Conservation (phyloP, 2,797 vertebrate species). For the Cirrhinus molitorella region DNA sequence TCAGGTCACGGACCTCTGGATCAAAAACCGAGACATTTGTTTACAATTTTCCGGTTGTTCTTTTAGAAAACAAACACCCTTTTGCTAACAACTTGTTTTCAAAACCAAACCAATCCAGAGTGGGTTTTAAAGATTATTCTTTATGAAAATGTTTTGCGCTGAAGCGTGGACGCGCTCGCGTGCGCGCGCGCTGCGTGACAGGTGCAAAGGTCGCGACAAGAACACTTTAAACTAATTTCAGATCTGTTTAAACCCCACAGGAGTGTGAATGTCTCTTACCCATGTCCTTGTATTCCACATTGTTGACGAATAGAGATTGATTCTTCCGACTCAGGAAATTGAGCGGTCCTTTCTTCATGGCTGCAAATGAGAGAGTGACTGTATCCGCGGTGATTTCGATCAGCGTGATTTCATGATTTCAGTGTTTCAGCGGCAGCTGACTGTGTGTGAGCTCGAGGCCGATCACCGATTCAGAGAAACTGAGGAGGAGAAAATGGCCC, state of each 20-base stretch:
- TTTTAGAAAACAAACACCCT: background rate
- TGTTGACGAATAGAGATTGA: slow-evolving; percentile 77
- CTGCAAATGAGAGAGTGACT: slow-evolving; percentile 8
- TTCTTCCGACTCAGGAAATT: slow-evolving; percentile 76
- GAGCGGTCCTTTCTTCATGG: slow-evolving; percentile 76
- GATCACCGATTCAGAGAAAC: background rate
- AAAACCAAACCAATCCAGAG: too few species aligned
- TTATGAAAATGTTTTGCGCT: background rate
- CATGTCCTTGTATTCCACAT: slow-evolving; percentile 72
- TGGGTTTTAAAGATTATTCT: background rate
- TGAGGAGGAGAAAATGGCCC: slow-evolving; percentile 30
- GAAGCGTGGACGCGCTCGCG: background rate
- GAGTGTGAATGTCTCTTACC: slow-evolving; percentile 72
- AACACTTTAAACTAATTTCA: background rate
- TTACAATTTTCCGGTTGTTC: background rate
- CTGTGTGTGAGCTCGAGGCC: background rate
- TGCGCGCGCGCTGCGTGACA: background rate
- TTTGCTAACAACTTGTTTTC: background rate
- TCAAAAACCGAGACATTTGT: background rate
- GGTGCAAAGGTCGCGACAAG: slow-evolving; percentile 37
- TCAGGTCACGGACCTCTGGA: background rate
- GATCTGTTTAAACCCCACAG: too few species aligned
- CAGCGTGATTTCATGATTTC: slow-evolving; percentile 1
- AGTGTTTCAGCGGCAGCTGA: background rate
- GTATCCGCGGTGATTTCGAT: background rate